phyloP scores from a whole-genome alignment of 2,888 invertebrate genomes.

The Alloscopus bannaensis region DNA sequence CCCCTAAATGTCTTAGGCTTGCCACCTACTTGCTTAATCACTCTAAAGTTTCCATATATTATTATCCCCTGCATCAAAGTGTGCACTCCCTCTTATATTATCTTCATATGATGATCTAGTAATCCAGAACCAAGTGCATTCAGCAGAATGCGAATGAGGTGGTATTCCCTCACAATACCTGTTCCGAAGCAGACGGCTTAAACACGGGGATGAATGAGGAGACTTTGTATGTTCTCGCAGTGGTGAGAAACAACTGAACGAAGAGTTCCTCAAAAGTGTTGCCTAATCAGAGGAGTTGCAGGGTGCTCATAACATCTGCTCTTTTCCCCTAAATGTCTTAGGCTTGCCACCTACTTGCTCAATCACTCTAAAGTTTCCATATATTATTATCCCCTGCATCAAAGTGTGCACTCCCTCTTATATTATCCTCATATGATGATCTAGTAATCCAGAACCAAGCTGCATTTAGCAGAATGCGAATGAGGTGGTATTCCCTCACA shows the following conservation, averaged over 20 bases:
- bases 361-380: conserved; percentile 24
- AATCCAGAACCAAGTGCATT: not conserved
- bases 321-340: conserved; percentile 3
- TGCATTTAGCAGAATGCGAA: not conserved
- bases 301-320: not conserved
- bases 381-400: not conserved
- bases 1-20: conserved; percentile 11
- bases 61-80: not conserved
- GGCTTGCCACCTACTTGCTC: conserved; percentile 26
- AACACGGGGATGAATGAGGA: not conserved
- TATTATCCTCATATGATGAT: not conserved
- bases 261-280: conserved; percentile 30
- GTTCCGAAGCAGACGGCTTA: not conserved
- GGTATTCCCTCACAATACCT: not conserved
- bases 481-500: not conserved
- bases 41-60: conserved; percentile 1
- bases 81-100: not conserved
- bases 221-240: not conserved
- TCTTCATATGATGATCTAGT: not conserved
- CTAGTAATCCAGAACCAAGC: not conserved
- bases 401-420: not conserved
- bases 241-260: conserved; percentile 28
- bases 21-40: conserved; percentile 34
- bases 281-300: conserved; percentile 15
- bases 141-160: not conserved